Evolutionary conservation across 2,888 invertebrate species (phyloP), one percentile per base, ranked within the genome.

Genomic region (Tenthredo livida): DNA sequence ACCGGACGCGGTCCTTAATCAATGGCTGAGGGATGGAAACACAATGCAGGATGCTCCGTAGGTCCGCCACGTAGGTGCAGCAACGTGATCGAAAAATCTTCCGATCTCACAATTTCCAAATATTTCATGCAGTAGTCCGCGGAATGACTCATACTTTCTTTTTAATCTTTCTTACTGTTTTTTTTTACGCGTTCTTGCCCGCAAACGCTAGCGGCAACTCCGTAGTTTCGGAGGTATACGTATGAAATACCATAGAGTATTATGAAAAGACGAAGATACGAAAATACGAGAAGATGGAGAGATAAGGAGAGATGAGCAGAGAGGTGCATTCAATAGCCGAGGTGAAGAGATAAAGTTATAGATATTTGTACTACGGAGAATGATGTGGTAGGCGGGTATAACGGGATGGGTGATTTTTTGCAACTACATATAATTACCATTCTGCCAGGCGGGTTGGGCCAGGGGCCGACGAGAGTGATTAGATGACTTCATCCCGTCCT

Each of bases 381-480:
- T 25, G 33, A 70, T n/a, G 37, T 17, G 17, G 70, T 37, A 70
- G 33, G 37, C 33, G 37, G n/a, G 54, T 54, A 0, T 47, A 50
- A 17, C 17, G 17, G 17, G 15, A 50, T 17, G 4, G 15, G n/a
- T n/a, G 17, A n/a, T 72, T 58, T 25, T 12, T 25, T 21, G 1
- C n/a, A 25, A n/a, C 29, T 29, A 61, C 61, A n/a, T 25, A 54
- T 54, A 50, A 40, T 87, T 88, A 93, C 93, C 93, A 89, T 91
- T 93, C 88, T 91, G 90, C 88, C 90, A 90, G 86, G 89, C 88
- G 37, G 89, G 86, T 87, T 90, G 90, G 40, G 88, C 88, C 67
- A 89, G 82, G 3, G 88, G 77, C 65, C 90, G 87, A 77, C 88
- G 88, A 37, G 85, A 84, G 15, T 86, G 58, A 33, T 67, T 47